Evolutionary conservation across 2,797 vertebrate species (phyloP).

Genomic region (Euthynnus affinis): DNA sequence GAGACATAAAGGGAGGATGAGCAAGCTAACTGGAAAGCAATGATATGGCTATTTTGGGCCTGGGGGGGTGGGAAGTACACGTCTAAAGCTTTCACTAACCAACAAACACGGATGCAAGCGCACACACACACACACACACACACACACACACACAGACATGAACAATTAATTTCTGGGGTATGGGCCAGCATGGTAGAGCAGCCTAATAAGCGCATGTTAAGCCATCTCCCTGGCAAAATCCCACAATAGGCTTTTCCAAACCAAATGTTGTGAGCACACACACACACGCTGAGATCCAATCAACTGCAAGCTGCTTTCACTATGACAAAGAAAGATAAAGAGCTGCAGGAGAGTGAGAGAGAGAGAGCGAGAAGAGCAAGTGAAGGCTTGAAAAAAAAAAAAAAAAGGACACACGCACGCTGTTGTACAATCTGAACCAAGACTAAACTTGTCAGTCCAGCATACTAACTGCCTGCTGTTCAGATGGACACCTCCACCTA

Average conservation of each 20-base stretch:
- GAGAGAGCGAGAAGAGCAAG: not conserved
- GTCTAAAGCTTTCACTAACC: conserved; percentile 34
- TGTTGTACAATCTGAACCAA: not conserved
- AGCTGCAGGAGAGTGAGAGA: conserved; percentile 13
- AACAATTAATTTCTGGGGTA: conserved; percentile 55
- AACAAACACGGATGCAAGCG: conserved; percentile 36
- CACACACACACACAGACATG: conserved; percentile 20
- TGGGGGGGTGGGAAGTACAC: conserved; percentile 5
- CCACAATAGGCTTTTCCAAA: conserved; percentile 58
- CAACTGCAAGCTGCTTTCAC: conserved; percentile 44
- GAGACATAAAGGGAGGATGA: conserved; percentile 18
- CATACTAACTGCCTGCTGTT: not conserved
- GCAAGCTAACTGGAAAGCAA: conserved; percentile 43
- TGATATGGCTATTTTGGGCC: conserved; percentile 55
- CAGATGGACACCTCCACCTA: conserved; percentile 3
- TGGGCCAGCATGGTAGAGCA: conserved; percentile 46
- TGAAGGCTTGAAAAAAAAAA: not conserved
- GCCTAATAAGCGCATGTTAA: conserved; percentile 66
- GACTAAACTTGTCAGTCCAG: conserved; percentile 3
- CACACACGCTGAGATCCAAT: conserved; percentile 43
- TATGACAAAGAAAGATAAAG: conserved; percentile 41
- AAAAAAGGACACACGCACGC: not conserved
- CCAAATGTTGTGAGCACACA: conserved; percentile 43
- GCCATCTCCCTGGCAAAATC: conserved; percentile 65
- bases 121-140: conserved; percentile 21